phyloP scores from a whole-genome alignment of 2,113 vertebrate genomes.

The Nannospalax galili region DNA sequence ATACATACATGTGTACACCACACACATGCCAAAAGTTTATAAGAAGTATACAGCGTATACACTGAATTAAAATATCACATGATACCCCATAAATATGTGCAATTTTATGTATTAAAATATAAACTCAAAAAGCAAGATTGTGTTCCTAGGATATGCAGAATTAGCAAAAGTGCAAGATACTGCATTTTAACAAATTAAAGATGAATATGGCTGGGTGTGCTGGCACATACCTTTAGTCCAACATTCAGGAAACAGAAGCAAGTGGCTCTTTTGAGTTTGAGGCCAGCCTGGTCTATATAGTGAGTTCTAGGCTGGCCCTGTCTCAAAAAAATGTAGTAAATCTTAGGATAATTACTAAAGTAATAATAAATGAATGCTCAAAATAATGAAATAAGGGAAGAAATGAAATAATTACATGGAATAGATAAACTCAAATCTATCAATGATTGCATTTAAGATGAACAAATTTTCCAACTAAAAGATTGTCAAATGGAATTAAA shows the following conservation, averaged over 20 bases:
- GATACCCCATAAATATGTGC: neutral
- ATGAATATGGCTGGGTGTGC: neutral
- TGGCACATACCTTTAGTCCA: too few relatives aligned
- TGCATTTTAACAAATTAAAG: slow-evolving; percentile 47
- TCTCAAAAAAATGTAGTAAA: too few relatives aligned
- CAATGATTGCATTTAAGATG: neutral
- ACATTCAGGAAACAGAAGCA: too few relatives aligned
- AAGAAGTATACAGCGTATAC: neutral
- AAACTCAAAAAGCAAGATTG: neutral
- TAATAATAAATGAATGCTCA: neutral
- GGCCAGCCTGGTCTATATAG: too few relatives aligned
- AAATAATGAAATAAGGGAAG: neutral
- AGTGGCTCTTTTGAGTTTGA: too few relatives aligned
- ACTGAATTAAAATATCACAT: neutral
- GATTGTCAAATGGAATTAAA: neutral
- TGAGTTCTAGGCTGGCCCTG: too few relatives aligned
- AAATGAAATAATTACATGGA: neutral
- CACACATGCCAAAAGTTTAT: neutral
- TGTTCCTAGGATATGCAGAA: neutral
- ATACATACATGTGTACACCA: neutral
- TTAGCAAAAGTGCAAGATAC: neutral
- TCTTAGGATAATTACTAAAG: slow-evolving; percentile 10
- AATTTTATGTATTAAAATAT: neutral
- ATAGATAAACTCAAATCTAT: neutral
- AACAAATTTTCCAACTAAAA: slow-evolving; percentile 15